Conservation (phyloP, 2,888 invertebrate species). For the Allophyes oxyacanthae region DNA sequence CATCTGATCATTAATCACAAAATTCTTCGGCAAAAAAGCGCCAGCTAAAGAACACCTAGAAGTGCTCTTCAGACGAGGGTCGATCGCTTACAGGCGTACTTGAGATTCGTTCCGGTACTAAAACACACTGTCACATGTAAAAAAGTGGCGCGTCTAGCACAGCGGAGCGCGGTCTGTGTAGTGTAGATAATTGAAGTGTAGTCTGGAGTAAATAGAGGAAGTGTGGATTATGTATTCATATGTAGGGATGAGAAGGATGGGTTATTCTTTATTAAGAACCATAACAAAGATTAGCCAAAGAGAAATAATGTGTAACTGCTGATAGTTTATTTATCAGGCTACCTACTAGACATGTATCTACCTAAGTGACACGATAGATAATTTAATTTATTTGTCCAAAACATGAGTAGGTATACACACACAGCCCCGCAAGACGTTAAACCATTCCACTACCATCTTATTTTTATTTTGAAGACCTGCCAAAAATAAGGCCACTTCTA, state of each 20-base stretch:
- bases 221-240: constrained; percentile 14
- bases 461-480: too few relatives aligned
- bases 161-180: constrained; percentile 30
- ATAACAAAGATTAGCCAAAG: not conserved
- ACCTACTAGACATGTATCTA: too few relatives aligned
- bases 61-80: constrained; percentile 57
- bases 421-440: too few relatives aligned
- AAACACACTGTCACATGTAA: constrained; percentile 70
- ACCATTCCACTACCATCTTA: too few relatives aligned
- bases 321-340: too few relatives aligned
- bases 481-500: too few relatives aligned
- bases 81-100: constrained; percentile 66
- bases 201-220: constrained; percentile 35
- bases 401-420: too few relatives aligned
- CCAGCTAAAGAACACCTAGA: constrained; percentile 53
- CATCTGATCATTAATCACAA: constrained; percentile 51
- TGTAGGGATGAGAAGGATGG: not conserved
- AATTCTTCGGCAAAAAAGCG: constrained; percentile 46
- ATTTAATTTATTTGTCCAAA: too few relatives aligned
- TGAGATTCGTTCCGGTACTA: constrained; percentile 70
- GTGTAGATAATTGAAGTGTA: constrained; percentile 49
- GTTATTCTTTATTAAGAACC: not conserved
- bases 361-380: too few relatives aligned
- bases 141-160: constrained; percentile 65
- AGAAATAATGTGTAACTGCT: not conserved